Evolutionary conservation across 2,888 invertebrate species (phyloP), one percentile per base, ranked within the genome.

Genomic region (Agriopis aurantiaria): DNA sequence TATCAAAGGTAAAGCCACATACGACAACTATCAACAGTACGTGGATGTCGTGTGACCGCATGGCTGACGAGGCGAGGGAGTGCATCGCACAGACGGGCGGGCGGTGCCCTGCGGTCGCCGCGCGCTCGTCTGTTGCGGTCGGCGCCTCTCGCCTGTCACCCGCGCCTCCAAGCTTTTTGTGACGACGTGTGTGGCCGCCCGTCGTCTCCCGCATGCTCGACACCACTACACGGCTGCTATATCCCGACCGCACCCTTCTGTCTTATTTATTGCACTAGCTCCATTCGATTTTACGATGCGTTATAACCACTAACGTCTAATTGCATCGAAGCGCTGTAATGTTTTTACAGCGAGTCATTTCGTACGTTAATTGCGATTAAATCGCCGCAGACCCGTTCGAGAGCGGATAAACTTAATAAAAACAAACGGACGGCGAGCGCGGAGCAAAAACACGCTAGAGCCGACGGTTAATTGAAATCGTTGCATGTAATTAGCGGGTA

Each of bases 401-500:
- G 80, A 75, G 77, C 77, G 78, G 82, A 79, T 82, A 80, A 84
- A 76, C 76, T 79, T 76, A 81, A 82, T 80, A 82, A 85, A 85
- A 85, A 81, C 80, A 84, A 83, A 82, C 78, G 80, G 41, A 71
- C 74, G 67, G 65, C 76, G 75, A 76, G 78, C 78, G 75, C 74
- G 68, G 70, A 78, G 77, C 79, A 80, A 81, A 84, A 85, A 82
- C 83, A 81, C 72, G 79, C 75, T 82, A 79, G 80, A 79, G 78
- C 78, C 79, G 81, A 78, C 80, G 82, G 82, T 84, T 90, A 91
- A 92, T 91, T 90, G 90, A 91, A 90, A 91, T 88, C 87, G 88
- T 83, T 90, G 91, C 89, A 89, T 90, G 88, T 91, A 91, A 90
- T 91, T 91, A 91, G 89, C 88, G 85, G 89, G 87, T 87, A 84